Base-by-base conservation (phyloP, 2,888 invertebrate species). In the Malacosoma neustria region DNA sequence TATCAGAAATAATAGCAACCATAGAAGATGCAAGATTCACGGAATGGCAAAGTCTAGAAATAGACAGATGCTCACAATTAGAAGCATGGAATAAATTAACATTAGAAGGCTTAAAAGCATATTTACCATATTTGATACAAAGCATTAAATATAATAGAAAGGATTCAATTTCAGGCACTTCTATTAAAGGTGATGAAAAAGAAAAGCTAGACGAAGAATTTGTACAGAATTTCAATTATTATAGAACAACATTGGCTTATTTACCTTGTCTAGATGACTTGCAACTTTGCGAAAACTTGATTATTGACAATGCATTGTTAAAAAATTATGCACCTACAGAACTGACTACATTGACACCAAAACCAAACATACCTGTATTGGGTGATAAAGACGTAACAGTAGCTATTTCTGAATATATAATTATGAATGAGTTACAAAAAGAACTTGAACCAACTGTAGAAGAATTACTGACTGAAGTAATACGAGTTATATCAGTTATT, bases 361-460 rank as follows among this genome's bases (percentile, higher is more conserved):
- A 61, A 46, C 84, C 86, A 13, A 14, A 30, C 22, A 46, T 60
- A 32, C 88, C 89, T 35, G 54, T 71, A 13, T 50, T 87, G 35
- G 86, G 87, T 3, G 79, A 82, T 50, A 54, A 72, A 38, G 87
- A 87, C 53, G 88, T 87, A 1, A 68, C 64, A 13, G 51, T 69
- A 40, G 75, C 74, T 37, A 65, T 88, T 49, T 36, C 50, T 3
- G 52, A 52, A 0, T 77, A 77, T 44, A 81, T 86, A 40, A 44
- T 54, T 37, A 42, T 60, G 3, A 79, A 81, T 46, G 73, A 81
- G 11, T 58, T 87, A 39, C 65, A 79, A 48, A 68, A 86, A 34
- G 77, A 80, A 51, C 50, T 81, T 11, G 64, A 71, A 48, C 81
- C 79, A 30, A 74, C 71, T 6, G 46, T 55, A 22, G 80, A 84